Evolutionary conservation across 2,113 vertebrate genomes (phyloP).

Genomic region (Neopipo cinnamomea): DNA sequence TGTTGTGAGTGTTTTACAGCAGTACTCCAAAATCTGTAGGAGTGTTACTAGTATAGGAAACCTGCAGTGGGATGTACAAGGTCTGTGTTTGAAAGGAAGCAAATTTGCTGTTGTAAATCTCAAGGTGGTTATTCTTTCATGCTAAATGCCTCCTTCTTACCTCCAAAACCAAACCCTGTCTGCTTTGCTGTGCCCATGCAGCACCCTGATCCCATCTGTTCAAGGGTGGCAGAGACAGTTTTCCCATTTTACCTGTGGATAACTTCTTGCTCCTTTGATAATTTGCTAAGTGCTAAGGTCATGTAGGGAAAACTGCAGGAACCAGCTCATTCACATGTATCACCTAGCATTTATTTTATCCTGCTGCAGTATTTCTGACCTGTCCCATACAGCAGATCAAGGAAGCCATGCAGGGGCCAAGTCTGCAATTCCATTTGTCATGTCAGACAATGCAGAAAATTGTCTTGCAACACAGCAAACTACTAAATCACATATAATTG

Average conservation of each 20-base stretch:
- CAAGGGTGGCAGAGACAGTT: not conserved
- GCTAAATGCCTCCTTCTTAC: not conserved
- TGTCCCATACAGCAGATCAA: not conserved
- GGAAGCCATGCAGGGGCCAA: not conserved
- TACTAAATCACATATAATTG: constrained; percentile 25
- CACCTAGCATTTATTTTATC: not conserved
- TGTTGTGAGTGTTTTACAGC: not conserved
- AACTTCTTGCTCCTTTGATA: not conserved
- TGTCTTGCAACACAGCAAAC: not conserved
- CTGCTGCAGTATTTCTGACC: not conserved
- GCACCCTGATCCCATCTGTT: not conserved
- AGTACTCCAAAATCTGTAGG: constrained; percentile 12
- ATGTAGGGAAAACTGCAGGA: not conserved
- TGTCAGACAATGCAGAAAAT: not conserved
- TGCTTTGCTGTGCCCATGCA: not conserved
- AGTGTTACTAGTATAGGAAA: constrained; percentile 28
- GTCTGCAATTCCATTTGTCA: constrained; percentile 12
- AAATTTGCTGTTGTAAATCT: not conserved
- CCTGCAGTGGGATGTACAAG: not conserved
- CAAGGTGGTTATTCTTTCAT: not conserved
- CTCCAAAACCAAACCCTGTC: not conserved
- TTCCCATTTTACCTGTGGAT: not conserved
- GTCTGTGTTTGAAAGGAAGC: not conserved
- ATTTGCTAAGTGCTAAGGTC: not conserved
- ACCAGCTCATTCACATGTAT: not conserved